These are phyloP conservation scores for Eumaeus atala DNA, from an alignment of 1,140 invertebrate species.

Conservation along the genomic window DNA sequence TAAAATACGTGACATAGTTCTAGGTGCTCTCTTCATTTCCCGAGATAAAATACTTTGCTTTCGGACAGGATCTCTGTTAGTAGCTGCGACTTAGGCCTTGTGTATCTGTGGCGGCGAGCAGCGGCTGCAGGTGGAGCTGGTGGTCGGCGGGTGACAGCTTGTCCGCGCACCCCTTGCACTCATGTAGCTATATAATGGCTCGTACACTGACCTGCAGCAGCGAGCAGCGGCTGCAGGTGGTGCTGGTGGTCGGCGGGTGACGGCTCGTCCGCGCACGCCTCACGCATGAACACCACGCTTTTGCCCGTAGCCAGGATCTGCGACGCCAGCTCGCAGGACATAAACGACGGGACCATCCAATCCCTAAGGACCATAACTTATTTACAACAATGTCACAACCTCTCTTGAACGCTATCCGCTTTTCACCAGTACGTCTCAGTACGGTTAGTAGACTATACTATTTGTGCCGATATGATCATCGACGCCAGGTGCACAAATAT, in stretches of 20 bases:
- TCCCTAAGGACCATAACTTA: slow-evolving; percentile 59
- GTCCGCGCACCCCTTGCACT: too few relatives aligned
- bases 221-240: slow-evolving; percentile 46
- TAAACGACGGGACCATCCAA: slow-evolving; percentile 87
- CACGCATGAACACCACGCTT: slow-evolving; percentile 94
- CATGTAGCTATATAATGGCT: too few relatives aligned
- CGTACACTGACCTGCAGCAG: not conserved
- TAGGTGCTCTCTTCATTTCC: too few relatives aligned
- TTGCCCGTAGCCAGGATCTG: slow-evolving; percentile 94
- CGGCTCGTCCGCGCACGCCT: slow-evolving; percentile 92
- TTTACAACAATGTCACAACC: not conserved
- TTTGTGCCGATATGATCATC: too few relatives aligned
- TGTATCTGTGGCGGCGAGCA: slow-evolving; percentile 28
- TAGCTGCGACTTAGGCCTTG: too few relatives aligned
- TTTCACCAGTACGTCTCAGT: too few relatives aligned
- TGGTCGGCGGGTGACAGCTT: slow-evolving; percentile 85
- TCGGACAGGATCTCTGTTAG: too few relatives aligned
- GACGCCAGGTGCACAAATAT: too few relatives aligned
- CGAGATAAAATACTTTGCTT: too few relatives aligned
- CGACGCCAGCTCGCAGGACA: slow-evolving; percentile 81
- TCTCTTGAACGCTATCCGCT: too few relatives aligned
- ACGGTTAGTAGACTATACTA: too few relatives aligned
- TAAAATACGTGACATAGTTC: too few relatives aligned
- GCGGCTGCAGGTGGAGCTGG: slow-evolving; percentile 77
- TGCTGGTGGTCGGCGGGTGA: slow-evolving; percentile 87